Evolutionary conservation across 2,113 vertebrate species (phyloP).

Genomic region (Phainopepla nitens): DNA sequence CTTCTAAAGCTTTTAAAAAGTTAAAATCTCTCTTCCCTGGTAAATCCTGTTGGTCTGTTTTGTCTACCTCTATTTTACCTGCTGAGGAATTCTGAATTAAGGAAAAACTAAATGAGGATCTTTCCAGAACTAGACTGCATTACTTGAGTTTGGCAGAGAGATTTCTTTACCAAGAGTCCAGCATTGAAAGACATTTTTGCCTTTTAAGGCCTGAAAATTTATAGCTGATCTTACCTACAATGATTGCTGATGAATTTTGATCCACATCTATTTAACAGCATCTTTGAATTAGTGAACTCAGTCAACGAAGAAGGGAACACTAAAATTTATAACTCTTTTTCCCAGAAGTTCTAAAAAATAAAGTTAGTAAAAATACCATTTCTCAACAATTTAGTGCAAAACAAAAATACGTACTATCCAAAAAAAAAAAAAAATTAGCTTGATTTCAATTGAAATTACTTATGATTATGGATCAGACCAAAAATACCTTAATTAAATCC

Average conservation of each 20-base stretch:
- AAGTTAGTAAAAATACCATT: neutral
- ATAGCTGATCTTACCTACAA: neutral
- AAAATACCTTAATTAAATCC: constrained; percentile 59
- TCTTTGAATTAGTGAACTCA: neutral
- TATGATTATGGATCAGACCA: neutral
- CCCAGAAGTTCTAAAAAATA: constrained; percentile 4
- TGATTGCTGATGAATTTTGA: neutral
- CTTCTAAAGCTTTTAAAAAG: neutral
- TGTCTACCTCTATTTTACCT: neutral
- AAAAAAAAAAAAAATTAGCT: neutral
- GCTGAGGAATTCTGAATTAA: neutral
- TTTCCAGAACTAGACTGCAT: neutral
- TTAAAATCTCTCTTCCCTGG: neutral
- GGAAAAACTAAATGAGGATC: neutral
- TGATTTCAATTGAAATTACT: constrained; percentile 44
- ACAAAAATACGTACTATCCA: neutral
- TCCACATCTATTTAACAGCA: neutral
- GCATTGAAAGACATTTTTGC: neutral
- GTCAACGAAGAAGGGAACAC: neutral
- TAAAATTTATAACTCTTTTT: neutral
- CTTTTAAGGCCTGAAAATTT: neutral
- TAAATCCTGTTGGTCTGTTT: neutral
- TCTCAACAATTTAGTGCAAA: constrained; percentile 34
- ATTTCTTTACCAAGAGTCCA: neutral
- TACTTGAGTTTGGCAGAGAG: neutral